Percentiles rank a stretch among this genome's conserved stretches.
Conservation (phyloP, 2,888 invertebrate species). For the Athalia circularis region DNA sequence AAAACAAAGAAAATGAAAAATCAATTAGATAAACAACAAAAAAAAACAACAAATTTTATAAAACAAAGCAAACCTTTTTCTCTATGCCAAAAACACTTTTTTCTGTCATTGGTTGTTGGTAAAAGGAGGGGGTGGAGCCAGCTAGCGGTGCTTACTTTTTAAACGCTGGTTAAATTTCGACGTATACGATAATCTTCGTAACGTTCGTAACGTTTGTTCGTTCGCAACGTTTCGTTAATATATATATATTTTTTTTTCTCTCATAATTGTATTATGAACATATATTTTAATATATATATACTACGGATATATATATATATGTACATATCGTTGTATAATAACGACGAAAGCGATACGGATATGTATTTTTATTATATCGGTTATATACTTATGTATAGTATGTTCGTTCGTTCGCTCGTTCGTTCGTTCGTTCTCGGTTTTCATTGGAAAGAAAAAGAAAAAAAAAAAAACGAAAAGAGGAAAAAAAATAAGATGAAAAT, state of each 20-base stretch:
- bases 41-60: neutral
- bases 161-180: constrained; percentile 68
- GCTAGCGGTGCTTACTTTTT: constrained; percentile 64
- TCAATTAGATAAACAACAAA: neutral
- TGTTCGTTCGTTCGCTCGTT: constrained; percentile 58
- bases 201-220: constrained; percentile 64
- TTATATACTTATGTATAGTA: constrained; percentile 42
- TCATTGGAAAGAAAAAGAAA: constrained; percentile 26
- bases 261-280: too few species aligned
- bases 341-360: neutral
- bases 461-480: constrained; percentile 16
- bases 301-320: constrained; percentile 21
- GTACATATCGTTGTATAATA: constrained; percentile 1
- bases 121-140: constrained; percentile 74
- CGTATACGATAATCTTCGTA: constrained; percentile 20
- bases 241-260: too few species aligned
- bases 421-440: constrained; percentile 7
- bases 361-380: neutral
- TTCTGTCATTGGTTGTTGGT: constrained; percentile 71
- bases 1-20: neutral
- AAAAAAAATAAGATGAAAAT: constrained; percentile 42
- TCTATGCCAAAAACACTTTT: constrained; percentile 28
- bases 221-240: neutral
- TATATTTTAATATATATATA: too few species aligned
- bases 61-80: constrained; percentile 26